These are phyloP conservation scores for Rhinopithecus roxellana DNA, from an alignment of 2,113 vertebrate genomes.

Conservation along the genomic window DNA sequence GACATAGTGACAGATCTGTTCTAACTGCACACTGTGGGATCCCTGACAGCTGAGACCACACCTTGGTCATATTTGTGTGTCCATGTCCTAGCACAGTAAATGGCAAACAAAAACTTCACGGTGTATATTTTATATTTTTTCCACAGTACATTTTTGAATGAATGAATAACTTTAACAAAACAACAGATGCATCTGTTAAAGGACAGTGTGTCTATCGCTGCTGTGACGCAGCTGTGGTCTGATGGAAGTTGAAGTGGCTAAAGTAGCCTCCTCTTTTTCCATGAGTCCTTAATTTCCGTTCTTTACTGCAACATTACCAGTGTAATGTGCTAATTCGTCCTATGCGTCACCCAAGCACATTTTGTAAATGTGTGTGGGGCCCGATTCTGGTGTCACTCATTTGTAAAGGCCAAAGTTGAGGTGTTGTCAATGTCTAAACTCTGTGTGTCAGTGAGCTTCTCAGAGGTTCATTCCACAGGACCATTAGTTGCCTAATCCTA, in stretches of 20 bases:
- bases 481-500: conserved; percentile 75
- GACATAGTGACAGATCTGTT: neutral
- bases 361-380: neutral
- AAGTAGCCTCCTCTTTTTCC: neutral
- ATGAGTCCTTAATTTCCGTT: conserved; percentile 37
- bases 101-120: neutral
- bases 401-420: conserved; percentile 78
- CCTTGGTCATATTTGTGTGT: rapidly evolving
- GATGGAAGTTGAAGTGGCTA: neutral
- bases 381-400: conserved; percentile 53
- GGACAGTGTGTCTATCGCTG: neutral
- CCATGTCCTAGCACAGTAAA: rapidly evolving
- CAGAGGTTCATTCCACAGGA: conserved; percentile 22
- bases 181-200: neutral
- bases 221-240: neutral
- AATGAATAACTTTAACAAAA: neutral
- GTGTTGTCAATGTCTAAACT: conserved; percentile 59
- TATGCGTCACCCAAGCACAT: neutral
- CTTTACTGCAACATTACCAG: conserved; percentile 60
- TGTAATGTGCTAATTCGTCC: conserved; percentile 58
- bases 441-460: conserved; percentile 58
- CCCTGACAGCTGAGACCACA: rapidly evolving
- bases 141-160: neutral
- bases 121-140: neutral
- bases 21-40: rapidly evolving